These are phyloP conservation scores for Pyrgus malvae DNA, from an alignment of 2,888 invertebrate species.

Conservation along the genomic window DNA sequence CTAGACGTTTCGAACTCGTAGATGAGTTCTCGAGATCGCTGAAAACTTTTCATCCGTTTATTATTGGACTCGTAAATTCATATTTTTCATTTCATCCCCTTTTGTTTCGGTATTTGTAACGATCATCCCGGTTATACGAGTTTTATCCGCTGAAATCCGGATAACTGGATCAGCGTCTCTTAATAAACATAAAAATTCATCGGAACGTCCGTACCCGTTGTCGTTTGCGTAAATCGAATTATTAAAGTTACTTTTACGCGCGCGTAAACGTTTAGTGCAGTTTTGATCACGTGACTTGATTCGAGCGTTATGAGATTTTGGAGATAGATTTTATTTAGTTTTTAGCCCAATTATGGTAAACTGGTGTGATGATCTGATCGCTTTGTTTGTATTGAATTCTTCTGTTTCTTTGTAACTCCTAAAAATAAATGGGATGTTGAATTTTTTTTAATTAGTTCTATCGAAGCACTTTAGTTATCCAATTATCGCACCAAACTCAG, in stretches of 20 bases:
- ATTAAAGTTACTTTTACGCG: conserved; percentile 23
- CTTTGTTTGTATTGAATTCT: too few relatives aligned
- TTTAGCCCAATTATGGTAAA: too few relatives aligned
- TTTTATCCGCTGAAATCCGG: conserved; percentile 38
- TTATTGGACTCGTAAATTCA: conserved; percentile 32
- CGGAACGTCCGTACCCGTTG: conserved; percentile 21
- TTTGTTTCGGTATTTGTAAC: conserved; percentile 38
- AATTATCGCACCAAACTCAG: too few relatives aligned
- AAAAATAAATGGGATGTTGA: too few relatives aligned
- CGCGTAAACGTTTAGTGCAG: conserved; percentile 6
- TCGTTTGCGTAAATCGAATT: conserved; percentile 28
- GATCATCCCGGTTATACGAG: conserved; percentile 38
- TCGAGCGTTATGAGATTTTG: background rate
- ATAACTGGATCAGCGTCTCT: conserved; percentile 38
- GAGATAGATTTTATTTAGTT: too few relatives aligned
- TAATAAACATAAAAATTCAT: conserved; percentile 40
- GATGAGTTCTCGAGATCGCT: conserved; percentile 4
- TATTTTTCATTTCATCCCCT: conserved; percentile 35
- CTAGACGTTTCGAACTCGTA: conserved; percentile 10
- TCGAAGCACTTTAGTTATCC: too few relatives aligned
- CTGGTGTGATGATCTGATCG: too few relatives aligned
- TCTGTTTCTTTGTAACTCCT: too few relatives aligned
- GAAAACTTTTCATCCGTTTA: conserved; percentile 23
- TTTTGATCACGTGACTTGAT: background rate
- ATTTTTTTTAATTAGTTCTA: too few relatives aligned